A percentile compares a stretch with the other conserved stretches of the same genome.
phyloP scores from a whole-genome alignment of 2,888 invertebrate genomes.

The Saturnia japonica region DNA sequence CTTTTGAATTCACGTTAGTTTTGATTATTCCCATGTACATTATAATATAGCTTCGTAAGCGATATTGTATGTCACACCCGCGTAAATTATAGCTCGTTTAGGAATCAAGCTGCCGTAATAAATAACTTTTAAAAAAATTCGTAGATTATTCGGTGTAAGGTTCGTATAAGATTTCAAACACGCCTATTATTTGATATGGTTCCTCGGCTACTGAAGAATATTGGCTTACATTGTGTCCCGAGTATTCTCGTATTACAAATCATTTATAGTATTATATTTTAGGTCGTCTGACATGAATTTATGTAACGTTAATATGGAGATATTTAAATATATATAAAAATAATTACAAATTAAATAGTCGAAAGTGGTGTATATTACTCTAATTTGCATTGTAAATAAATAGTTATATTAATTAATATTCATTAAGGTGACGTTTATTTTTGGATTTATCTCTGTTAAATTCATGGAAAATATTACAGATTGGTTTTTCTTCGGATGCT shows the following conservation, averaged over 20 bases:
- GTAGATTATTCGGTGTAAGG: constrained; percentile 53
- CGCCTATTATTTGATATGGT: constrained; percentile 15
- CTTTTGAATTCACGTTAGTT: constrained; percentile 26
- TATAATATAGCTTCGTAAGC: constrained; percentile 57
- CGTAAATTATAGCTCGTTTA: constrained; percentile 66
- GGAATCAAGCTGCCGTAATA: constrained; percentile 59
- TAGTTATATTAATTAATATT: constrained; percentile 58
- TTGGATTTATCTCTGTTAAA: constrained; percentile 64
- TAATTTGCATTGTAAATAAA: constrained; percentile 78
- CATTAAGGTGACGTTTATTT: constrained; percentile 54
- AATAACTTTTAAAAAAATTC: constrained; percentile 45
- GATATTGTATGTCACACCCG: constrained; percentile 63
- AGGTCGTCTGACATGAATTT: constrained; percentile 75
- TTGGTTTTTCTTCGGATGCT: constrained; percentile 42
- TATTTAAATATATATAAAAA: constrained; percentile 66
- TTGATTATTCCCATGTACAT: constrained; percentile 16
- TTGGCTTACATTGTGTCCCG: constrained; percentile 28
- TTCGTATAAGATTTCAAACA: constrained; percentile 33
- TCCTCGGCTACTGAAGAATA: constrained; percentile 15
- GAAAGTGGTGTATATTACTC: constrained; percentile 65
- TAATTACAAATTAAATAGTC: constrained; percentile 79
- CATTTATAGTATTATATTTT: constrained; percentile 67
- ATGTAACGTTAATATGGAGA: constrained; percentile 63
- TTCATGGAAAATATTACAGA: constrained; percentile 60
- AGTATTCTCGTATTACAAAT: constrained; percentile 43